Conservation (phyloP, 2,888 invertebrate species). For the Drosophila colorata region DNA sequence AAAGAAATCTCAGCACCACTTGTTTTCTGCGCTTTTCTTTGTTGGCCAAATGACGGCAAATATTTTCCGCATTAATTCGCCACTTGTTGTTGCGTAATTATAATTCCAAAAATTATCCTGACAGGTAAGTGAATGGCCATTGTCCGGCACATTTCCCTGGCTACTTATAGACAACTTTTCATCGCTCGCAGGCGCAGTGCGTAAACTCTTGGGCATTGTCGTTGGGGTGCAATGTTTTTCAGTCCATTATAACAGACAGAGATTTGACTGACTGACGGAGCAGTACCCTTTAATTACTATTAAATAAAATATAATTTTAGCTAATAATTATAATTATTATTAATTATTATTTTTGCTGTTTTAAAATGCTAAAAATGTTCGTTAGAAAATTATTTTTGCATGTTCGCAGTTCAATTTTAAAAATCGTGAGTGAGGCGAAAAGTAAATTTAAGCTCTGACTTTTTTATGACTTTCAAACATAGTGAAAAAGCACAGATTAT, state of each 20-base stretch:
- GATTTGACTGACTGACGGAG: neutral
- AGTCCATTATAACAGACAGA: neutral
- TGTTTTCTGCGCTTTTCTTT: constrained; percentile 25
- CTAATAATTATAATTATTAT: too few species aligned
- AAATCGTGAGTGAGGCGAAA: too few species aligned
- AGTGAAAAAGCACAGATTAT: too few species aligned
- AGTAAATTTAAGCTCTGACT: too few species aligned
- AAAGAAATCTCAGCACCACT: constrained; percentile 2
- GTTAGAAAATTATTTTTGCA: too few species aligned
- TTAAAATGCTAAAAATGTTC: too few species aligned
- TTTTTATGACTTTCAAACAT: too few species aligned
- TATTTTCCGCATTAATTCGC: constrained; percentile 35
- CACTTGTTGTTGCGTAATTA: constrained; percentile 41
- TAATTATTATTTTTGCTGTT: too few species aligned
- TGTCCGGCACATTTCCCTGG: constrained; percentile 8
- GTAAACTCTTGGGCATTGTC: neutral
- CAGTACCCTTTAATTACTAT: too few species aligned
- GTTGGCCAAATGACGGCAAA: constrained; percentile 17
- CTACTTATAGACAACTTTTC: neutral
- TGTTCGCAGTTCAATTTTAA: too few species aligned
- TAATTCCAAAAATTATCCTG: constrained; percentile 18
- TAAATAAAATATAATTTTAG: too few species aligned
- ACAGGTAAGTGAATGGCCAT: constrained; percentile 4
- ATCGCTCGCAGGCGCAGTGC: neutral
- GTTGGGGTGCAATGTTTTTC: neutral